Evolutionary conservation across 2,797 vertebrate species (phyloP), one percentile per base, ranked within the genome.

Genomic region (Sebastes reedi): DNA sequence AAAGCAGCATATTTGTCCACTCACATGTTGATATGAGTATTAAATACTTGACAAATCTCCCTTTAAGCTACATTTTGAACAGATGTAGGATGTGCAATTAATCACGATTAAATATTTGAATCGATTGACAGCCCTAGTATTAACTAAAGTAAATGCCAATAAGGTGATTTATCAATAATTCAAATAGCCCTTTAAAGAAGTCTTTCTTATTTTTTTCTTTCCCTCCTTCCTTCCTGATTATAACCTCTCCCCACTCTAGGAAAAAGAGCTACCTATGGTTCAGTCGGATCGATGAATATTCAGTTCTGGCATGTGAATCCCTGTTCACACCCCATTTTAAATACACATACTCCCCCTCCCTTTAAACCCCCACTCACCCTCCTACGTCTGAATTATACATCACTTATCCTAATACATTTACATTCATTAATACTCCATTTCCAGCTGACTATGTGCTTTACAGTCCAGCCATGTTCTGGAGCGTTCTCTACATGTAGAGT

Each of bases 371-470:
- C 11, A 60, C 34, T 72, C 59, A 58, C 74, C 75, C 66, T 80
- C 56, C 86, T 30, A 70, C 73, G 81, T 89, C 85, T 94, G 90
- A 95, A 94, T 95, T 94, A 96, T 95, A 94, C 93, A 95, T 95
- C 83, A 92, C 82, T 93, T 92, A 92, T 93, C 87, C 90, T 91
- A 90, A 93, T 94, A 92, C 94, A 95, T 95, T 96, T 94, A 94
- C 92, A 94, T 92, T 87, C 90, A 95, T 95, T 95, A 95, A 95
- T 89, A 80, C 88, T 91, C 85, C 65, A 86, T 88, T 94, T 94
- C 86, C 87, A 94, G 93, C 93, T 94, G 92, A 93, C 91, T 88
- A 75, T 82, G 91, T 91, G 87, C 86, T 94, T 94, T 91, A 83
- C 89, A 92, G 90, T 87, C 89, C 42, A 58, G 70, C 82, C 88